These are phyloP conservation scores for Eptatretus burgeri DNA, from an alignment of 2,113 vertebrate species.

Conservation along the genomic window DNA sequence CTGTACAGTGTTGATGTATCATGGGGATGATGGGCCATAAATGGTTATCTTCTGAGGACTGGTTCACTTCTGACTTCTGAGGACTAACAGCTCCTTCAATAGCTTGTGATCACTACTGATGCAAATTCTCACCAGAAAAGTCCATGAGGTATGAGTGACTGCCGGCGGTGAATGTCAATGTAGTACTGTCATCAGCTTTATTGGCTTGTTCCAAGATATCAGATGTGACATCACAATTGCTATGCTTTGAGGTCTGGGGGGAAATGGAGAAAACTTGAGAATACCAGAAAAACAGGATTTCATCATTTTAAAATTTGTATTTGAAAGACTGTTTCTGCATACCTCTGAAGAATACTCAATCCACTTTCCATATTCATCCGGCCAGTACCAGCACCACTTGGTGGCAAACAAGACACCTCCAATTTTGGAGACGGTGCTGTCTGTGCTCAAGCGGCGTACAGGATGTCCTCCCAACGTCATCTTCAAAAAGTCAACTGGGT, in stretches of 20 bases:
- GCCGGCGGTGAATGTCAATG: conserved; percentile 7
- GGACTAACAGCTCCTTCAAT: too few relatives aligned
- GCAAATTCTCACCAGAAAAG: conserved; percentile 2
- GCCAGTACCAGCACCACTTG: conserved; percentile 22
- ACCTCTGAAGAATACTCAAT: conserved; percentile 19
- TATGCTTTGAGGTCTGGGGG: neutral
- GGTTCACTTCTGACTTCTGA: too few relatives aligned
- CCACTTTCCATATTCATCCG: conserved; percentile 17
- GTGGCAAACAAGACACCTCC: conserved; percentile 18
- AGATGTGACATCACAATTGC: conserved; percentile 1
- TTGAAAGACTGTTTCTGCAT: conserved; percentile 9
- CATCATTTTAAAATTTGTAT: neutral
- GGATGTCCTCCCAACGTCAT: conserved; percentile 13
- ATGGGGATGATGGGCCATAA: too few relatives aligned
- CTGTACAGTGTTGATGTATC: too few relatives aligned
- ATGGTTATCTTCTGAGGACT: too few relatives aligned
- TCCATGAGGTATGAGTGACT: neutral
- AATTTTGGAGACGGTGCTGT: conserved; percentile 16
- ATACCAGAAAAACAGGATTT: neutral
- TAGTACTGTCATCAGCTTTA: neutral
- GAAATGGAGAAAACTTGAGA: neutral
- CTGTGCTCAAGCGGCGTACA: conserved; percentile 19
- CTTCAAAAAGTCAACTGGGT: conserved; percentile 13
- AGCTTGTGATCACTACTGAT: too few relatives aligned
- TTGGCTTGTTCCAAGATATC: conserved; percentile 6